phyloP scores from a whole-genome alignment of 2,888 invertebrate genomes.

The Drosophila mercatorum region DNA sequence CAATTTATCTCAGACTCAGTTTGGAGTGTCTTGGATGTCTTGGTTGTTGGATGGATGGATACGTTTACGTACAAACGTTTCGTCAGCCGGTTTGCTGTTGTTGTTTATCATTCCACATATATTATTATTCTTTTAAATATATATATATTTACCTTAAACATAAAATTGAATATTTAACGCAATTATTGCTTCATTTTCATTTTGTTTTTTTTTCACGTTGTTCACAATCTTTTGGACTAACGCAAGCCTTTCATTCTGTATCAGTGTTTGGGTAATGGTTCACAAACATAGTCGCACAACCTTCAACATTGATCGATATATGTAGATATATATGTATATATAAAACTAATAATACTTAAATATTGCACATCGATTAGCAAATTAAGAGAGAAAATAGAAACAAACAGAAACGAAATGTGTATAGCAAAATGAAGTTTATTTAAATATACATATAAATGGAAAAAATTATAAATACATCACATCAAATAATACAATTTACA shows the following conservation, averaged over 20 bases:
- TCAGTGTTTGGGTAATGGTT: constrained; percentile 62
- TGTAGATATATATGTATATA: constrained; percentile 19
- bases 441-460: constrained; percentile 57
- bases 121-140: constrained; percentile 9
- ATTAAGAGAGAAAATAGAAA: constrained; percentile 13
- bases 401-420: constrained; percentile 35
- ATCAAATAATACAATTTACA: constrained; percentile 77
- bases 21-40: constrained; percentile 76
- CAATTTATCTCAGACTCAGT: constrained; percentile 78
- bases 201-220: constrained; percentile 31
- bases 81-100: constrained; percentile 53
- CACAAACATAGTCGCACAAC: constrained; percentile 76
- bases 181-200: constrained; percentile 69
- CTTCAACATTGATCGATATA: constrained; percentile 67
- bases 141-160: constrained; percentile 61
- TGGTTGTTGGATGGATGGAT: constrained; percentile 82
- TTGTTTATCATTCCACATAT: constrained; percentile 17
- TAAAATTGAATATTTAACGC: constrained; percentile 72
- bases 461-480: constrained; percentile 76
- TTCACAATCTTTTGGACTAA: constrained; percentile 54
- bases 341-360: constrained; percentile 37
- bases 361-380: constrained; percentile 47
- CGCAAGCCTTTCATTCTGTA: constrained; percentile 53
- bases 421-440: constrained; percentile 69
- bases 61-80: constrained; percentile 79